Percentiles rank a stretch among this genome's conserved stretches.
Conservation (phyloP, 2,113 vertebrate genomes). For the Corythornis vintsioides region DNA sequence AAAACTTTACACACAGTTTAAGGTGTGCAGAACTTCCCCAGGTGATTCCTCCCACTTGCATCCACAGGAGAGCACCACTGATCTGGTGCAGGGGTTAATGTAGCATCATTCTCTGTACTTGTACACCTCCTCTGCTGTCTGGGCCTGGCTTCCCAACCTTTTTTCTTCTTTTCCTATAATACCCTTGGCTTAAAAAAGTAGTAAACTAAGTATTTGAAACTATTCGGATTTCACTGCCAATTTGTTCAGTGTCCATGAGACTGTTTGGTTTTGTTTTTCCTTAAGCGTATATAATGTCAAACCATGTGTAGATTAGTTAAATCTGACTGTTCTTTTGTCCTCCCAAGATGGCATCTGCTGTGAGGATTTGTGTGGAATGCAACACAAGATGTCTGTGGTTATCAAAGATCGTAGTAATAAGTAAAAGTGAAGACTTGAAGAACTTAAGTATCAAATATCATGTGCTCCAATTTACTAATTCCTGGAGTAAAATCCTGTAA, state of each 20-base stretch:
- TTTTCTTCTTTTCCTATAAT: background rate
- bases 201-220: background rate
- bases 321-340: constrained; percentile 27
- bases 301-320: background rate
- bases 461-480: constrained; percentile 2
- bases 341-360: constrained; percentile 32
- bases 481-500: constrained; percentile 54
- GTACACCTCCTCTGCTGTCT: background rate
- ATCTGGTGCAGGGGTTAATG: background rate
- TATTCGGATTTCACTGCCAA: background rate
- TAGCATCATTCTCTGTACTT: background rate
- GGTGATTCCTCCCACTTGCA: background rate
- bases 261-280: background rate
- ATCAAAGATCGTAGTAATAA: background rate
- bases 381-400: constrained; percentile 28
- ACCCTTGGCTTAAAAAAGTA: background rate
- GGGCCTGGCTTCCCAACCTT: background rate
- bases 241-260: background rate
- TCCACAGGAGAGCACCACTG: fast-evolving
- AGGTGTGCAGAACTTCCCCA: background rate
- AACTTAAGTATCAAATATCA: background rate
- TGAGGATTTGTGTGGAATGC: constrained; percentile 38
- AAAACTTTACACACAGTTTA: background rate
- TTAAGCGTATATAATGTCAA: background rate
- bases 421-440: constrained; percentile 27